These are phyloP conservation scores for Arothron firmamentum DNA, from an alignment of 2,113 vertebrate genomes.

Conservation along the genomic window DNA sequence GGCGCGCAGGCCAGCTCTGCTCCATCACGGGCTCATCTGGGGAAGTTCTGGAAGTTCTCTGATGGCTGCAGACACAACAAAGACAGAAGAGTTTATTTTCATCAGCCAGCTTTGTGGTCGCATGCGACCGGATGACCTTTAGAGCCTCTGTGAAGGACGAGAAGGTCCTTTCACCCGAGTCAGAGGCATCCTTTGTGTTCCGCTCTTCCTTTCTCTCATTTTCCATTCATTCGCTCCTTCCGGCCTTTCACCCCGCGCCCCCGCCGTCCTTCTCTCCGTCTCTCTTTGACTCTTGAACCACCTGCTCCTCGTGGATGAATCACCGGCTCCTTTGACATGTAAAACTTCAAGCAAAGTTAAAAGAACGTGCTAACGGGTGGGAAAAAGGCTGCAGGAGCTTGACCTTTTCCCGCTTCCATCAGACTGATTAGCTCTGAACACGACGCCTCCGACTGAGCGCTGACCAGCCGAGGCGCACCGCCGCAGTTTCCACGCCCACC, in stretches of 20 bases:
- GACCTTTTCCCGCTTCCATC: conserved; percentile 38
- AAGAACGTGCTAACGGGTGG: conserved; percentile 9
- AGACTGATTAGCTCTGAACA: not conserved
- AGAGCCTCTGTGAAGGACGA: not conserved
- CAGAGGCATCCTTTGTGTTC: not conserved
- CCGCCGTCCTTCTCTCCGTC: conserved; percentile 12
- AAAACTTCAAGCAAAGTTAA: conserved; percentile 24
- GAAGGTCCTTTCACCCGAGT: too few species aligned
- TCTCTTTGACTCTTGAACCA: not conserved
- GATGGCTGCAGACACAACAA: too few species aligned
- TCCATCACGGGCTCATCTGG: too few species aligned
- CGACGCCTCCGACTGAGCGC: too few species aligned
- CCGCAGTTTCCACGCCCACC: not conserved
- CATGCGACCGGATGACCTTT: not conserved
- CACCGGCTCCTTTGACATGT: conserved; percentile 14
- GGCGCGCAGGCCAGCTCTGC: conserved; percentile 34
- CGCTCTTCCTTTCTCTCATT: not conserved
- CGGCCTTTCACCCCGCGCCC: conserved; percentile 1
- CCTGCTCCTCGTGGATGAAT: conserved; percentile 25
- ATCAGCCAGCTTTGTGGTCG: too few species aligned
- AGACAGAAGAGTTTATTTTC: too few species aligned
- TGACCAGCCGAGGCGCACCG: too few species aligned
- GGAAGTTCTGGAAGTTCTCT: not conserved
- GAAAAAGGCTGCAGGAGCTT: conserved; percentile 6
- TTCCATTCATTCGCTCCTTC: not conserved